phyloP scores from a whole-genome alignment of 2,113 vertebrate genomes.

The Syngnathoides biaculeatus region DNA sequence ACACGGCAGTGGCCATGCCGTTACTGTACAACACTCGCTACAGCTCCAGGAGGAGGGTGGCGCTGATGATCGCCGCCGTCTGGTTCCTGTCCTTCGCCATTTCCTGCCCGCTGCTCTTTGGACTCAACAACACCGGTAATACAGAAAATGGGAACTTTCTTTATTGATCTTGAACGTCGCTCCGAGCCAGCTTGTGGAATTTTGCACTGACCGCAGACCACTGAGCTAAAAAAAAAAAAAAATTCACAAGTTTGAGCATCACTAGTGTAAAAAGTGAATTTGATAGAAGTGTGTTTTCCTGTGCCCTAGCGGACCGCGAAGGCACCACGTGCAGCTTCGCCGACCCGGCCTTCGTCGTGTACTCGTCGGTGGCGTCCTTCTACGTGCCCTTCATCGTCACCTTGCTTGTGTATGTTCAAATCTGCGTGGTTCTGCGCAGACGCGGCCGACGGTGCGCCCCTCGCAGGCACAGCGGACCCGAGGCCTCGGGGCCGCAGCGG shows the following conservation, averaged over 20 bases:
- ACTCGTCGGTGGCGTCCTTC: slow-evolving; percentile 77
- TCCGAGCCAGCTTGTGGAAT: too few relatives aligned
- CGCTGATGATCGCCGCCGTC: slow-evolving; percentile 72
- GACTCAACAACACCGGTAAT: slow-evolving; percentile 74
- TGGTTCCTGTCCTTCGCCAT: slow-evolving; percentile 78
- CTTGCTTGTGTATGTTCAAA: slow-evolving; percentile 75
- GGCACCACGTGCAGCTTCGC: slow-evolving; percentile 71
- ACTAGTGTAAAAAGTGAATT: not conserved
- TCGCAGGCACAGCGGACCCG: slow-evolving; percentile 33
- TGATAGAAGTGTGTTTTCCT: not conserved
- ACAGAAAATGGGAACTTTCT: not conserved
- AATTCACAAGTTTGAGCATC: not conserved
- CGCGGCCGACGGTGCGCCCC: slow-evolving; percentile 67
- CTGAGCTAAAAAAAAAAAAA: too few relatives aligned
- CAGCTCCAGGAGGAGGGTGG: slow-evolving; percentile 73
- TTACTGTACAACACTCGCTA: slow-evolving; percentile 76
- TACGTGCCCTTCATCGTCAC: slow-evolving; percentile 78
- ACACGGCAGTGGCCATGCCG: slow-evolving; percentile 76
- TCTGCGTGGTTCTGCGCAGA: slow-evolving; percentile 73
- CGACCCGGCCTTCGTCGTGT: slow-evolving; percentile 75
- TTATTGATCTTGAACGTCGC: not conserved
- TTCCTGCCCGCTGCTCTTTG: slow-evolving; percentile 75
- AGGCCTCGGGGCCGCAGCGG: slow-evolving; percentile 40
- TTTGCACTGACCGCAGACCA: too few relatives aligned
- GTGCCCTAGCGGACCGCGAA: slow-evolving; percentile 51